These are phyloP conservation scores for Phoebastria nigripes DNA, from an alignment of 2,797 vertebrate genomes.

Conservation along the genomic window DNA sequence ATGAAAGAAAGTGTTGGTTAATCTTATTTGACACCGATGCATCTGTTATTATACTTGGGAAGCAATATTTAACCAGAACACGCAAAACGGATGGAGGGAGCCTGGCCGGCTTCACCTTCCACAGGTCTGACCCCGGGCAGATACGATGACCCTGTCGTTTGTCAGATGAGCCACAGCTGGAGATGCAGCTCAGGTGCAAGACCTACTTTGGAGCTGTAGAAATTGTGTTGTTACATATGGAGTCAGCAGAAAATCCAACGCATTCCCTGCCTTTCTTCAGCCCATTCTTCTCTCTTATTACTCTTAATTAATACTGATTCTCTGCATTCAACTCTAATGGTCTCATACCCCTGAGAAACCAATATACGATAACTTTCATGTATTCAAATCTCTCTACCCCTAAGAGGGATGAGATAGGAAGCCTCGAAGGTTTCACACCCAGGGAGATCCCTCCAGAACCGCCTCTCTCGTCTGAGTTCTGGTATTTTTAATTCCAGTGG, in stretches of 20 bases:
- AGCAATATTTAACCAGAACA: neutral
- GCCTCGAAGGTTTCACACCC: neutral
- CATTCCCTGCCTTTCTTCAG: neutral
- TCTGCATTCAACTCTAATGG: neutral
- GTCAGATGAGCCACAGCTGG: neutral
- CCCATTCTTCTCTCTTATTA: neutral
- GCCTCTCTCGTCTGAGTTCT: neutral
- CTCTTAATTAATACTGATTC: constrained; percentile 8
- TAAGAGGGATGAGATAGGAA: neutral
- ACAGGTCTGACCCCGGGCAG: neutral
- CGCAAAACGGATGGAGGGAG: neutral
- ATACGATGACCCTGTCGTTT: neutral
- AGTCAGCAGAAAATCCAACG: neutral
- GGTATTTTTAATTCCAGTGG: neutral
- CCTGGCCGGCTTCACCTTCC: neutral
- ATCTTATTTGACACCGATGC: neutral
- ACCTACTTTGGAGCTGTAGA: neutral
- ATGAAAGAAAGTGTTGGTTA: neutral
- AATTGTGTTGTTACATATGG: neutral
- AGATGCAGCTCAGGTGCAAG: neutral
- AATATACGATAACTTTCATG: neutral
- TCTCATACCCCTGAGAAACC: constrained; percentile 12
- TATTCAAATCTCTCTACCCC: neutral
- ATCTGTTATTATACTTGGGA: neutral
- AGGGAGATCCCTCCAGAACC: neutral